Evolutionary conservation across 2,113 vertebrate genomes (phyloP), one percentile per base, ranked within the genome.

Genomic region (Callaeas wilsoni): DNA sequence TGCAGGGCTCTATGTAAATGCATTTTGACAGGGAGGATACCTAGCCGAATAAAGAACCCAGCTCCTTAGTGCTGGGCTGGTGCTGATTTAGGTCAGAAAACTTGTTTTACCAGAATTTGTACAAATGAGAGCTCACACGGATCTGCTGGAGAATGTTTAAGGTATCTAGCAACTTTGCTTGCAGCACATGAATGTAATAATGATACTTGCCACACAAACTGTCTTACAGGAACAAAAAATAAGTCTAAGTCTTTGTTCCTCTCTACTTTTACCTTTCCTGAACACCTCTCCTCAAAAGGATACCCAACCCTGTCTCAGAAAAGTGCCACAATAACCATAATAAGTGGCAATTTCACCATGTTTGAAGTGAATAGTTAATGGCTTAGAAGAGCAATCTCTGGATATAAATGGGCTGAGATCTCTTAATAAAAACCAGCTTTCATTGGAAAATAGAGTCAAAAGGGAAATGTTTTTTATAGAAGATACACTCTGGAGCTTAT

Each of bases 1-100:
- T 91, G 95, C 96, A 74, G 97, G 96, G 95, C 96, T 97, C 95
- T 93, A 49, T 71, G 89, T 87, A 97, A 98, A 97, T 95, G 91
- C 37, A 64, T 94, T 97, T 86, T 76, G 89, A 97, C 94, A 94
- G 93, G 94, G 96, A 96, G 89, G 85, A 85, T 97, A 97, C 93
- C 96, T 97, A 93, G 73, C 73, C 47, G 13, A 79, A 95, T 89
- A 94, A 94, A 96, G 90, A 90, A 71, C 60, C 62, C 70, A 35
- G 76, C 8, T 88, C 78, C 85, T 71, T 76, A 93, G 69, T 50
- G 41, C 73, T 84, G 62, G 76, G 63, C 46, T 74, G 49, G 85
- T 57, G 76, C 92, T 88, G 71, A 94, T 94, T 84, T 93, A 96
- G 90, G 92, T 89, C 88, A 88, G 62, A 90, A 96, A 87, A 78